These are phyloP conservation scores for Triplophysa dalaica DNA, from an alignment of 2,113 vertebrate species.

Conservation along the genomic window DNA sequence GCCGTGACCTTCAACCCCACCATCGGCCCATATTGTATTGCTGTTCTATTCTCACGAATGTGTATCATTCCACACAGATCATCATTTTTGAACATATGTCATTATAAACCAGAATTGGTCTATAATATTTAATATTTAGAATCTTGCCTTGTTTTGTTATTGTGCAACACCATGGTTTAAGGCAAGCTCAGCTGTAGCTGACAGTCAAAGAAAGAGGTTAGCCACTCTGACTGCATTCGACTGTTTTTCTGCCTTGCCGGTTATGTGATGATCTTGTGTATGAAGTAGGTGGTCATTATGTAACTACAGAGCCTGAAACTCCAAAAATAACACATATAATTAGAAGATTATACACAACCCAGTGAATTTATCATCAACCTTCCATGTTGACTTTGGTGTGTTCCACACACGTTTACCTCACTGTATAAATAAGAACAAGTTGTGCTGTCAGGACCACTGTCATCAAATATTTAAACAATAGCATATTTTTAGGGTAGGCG, in stretches of 20 bases:
- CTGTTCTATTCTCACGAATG: constrained; percentile 1
- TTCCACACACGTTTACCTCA: constrained; percentile 33
- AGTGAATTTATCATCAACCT: constrained; percentile 58
- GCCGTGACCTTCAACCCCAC: constrained; percentile 3
- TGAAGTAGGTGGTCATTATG: constrained; percentile 61
- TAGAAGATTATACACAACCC: constrained; percentile 71
- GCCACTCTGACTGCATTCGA: neutral
- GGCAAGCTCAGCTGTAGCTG: neutral
- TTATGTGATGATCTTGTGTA: constrained; percentile 19
- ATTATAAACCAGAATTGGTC: neutral
- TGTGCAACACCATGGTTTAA: neutral
- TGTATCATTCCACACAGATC: neutral
- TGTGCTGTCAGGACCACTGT: neutral
- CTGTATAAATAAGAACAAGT: neutral
- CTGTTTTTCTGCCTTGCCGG: constrained; percentile 21
- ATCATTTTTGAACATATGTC: neutral
- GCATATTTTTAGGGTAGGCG: too few species aligned
- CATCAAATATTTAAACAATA: too few species aligned
- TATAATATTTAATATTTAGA: neutral
- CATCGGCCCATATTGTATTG: neutral
- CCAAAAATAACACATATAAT: constrained; percentile 74
- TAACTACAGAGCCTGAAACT: constrained; percentile 65
- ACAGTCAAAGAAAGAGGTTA: neutral
- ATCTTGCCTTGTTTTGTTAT: neutral
- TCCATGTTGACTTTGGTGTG: constrained; percentile 51